Conservation (phyloP, 2,113 vertebrate species). For the Dromas ardeola region DNA sequence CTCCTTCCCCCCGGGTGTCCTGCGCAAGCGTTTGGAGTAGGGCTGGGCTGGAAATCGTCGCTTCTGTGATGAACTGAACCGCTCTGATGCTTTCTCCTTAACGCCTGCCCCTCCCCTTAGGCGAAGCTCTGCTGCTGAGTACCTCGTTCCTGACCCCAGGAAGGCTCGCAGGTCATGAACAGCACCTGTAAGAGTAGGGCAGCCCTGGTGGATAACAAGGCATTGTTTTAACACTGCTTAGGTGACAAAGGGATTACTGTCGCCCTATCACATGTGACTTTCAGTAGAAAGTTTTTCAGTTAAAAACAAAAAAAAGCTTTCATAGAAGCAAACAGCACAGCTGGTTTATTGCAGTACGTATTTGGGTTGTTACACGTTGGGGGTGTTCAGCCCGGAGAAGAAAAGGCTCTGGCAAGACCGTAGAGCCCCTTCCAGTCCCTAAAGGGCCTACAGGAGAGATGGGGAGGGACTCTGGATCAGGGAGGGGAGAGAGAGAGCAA, state of each 20-base stretch:
- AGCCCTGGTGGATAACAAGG: background rate
- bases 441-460: background rate
- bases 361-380: background rate
- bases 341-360: background rate
- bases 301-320: background rate
- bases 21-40: background rate
- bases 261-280: rapidly evolving
- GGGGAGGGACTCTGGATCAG: background rate
- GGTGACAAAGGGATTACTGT: background rate
- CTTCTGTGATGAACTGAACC: no score
- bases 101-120: no score
- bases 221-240: background rate
- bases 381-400: background rate
- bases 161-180: rapidly evolving
- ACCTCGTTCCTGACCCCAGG: background rate
- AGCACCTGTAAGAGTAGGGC: background rate
- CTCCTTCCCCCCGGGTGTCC: background rate
- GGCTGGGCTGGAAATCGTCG: background rate
- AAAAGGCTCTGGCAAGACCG: background rate
- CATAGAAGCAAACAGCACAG: background rate
- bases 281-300: background rate
- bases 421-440: background rate
- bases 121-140: background rate
- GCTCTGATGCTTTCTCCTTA: no score
- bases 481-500: background rate